Evolutionary conservation across 2,888 invertebrate species (phyloP).

Genomic region (Pristionchus entomophagus): DNA sequence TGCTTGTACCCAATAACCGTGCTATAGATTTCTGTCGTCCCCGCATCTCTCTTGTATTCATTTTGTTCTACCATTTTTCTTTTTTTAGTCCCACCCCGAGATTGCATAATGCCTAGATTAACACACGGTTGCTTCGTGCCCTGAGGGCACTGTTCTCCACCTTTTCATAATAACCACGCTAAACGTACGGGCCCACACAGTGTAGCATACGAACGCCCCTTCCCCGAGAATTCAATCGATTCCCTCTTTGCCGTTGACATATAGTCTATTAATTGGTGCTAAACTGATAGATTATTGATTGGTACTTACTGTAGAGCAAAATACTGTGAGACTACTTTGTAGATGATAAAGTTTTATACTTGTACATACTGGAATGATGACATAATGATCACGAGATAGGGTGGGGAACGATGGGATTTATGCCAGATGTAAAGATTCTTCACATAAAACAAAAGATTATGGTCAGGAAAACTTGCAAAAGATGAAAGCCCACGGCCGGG

Average conservation of each 20-base stretch:
- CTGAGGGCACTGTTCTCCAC: too few relatives aligned
- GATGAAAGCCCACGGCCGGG: slow-evolving; percentile 29
- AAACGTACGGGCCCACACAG: background rate
- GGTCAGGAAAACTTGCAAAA: background rate
- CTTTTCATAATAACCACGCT: slow-evolving; percentile 3
- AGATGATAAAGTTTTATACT: background rate
- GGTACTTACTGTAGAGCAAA: background rate
- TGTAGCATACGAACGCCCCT: background rate
- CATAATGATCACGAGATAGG: background rate
- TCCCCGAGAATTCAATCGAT: slow-evolving; percentile 14
- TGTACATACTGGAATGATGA: too few relatives aligned
- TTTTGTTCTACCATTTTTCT: background rate
- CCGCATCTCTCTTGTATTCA: too few relatives aligned
- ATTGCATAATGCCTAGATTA: slow-evolving; percentile 19
- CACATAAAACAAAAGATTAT: too few relatives aligned
- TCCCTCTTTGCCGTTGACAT: background rate
- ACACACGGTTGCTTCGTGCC: background rate
- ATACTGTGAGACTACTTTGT: background rate
- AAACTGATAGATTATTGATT: background rate
- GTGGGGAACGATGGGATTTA: background rate
- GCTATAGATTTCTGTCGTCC: too few relatives aligned
- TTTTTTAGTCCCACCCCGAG: background rate
- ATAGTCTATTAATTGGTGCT: slow-evolving; percentile 7
- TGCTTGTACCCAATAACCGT: background rate
- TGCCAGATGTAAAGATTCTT: background rate